phyloP scores from a whole-genome alignment of 2,888 invertebrate species.

The Polyommatus icarus region DNA sequence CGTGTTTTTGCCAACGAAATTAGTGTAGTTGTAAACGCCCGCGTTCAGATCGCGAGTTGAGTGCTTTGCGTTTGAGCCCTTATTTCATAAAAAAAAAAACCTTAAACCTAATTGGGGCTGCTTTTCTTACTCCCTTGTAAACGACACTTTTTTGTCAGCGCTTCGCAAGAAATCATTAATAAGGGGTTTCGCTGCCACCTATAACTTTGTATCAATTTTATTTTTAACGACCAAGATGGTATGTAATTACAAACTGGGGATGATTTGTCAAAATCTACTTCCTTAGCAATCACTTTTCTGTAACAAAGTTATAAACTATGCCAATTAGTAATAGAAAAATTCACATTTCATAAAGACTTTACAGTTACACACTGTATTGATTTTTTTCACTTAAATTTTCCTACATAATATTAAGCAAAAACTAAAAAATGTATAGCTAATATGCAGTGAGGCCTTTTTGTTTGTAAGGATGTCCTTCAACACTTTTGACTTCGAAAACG shows the following conservation, averaged over 20 bases:
- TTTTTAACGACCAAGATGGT: constrained; percentile 22
- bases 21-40: neutral
- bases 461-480: too few relatives aligned
- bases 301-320: neutral
- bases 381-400: too few relatives aligned
- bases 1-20: too few relatives aligned
- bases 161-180: constrained; percentile 17
- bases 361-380: too few relatives aligned
- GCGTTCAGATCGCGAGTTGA: neutral
- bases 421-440: too few relatives aligned
- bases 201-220: constrained; percentile 27
- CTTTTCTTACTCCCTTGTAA: constrained; percentile 5
- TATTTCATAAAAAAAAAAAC: too few relatives aligned
- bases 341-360: too few relatives aligned
- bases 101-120: constrained; percentile 15
- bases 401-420: too few relatives aligned
- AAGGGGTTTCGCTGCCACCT: constrained; percentile 14
- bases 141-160: constrained; percentile 13
- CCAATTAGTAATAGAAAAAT: neutral
- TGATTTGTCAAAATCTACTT: constrained; percentile 15
- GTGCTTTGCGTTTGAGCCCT: too few relatives aligned
- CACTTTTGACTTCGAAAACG: too few relatives aligned
- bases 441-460: too few relatives aligned
- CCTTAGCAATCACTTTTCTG: neutral
- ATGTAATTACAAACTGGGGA: constrained; percentile 21